Base-by-base conservation (phyloP, 2,113 vertebrate species). In the Myxocyprinus asiaticus region DNA sequence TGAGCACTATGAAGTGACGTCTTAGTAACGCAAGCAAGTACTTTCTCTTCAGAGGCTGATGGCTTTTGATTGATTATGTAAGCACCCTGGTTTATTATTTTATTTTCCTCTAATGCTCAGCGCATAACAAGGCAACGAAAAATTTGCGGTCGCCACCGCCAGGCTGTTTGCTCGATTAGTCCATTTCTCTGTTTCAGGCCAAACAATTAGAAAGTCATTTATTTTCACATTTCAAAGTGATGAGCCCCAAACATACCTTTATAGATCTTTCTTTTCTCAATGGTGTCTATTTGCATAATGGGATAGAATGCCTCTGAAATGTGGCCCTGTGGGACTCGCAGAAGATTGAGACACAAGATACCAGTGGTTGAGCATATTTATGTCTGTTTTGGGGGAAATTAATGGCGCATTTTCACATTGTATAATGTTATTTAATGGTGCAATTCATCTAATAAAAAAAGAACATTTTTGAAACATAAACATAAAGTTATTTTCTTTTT, bases 381-480 rank as follows among this genome's bases (percentile, higher is more conserved):
- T 89, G 92, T 95, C 96, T 98, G 94, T 96, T 98, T 95, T 94
- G 88, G 94, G 91, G 94, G 94, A 97, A 98, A 98, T 98, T 98
- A 98, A 98, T 98, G 96, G 95, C 95, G 97, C 97, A 98, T 98
- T 95, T 98, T 97, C 95, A 91, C 93, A 94, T 95, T 97, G 96
- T 96, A 95, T 97, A 97, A 97, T 97, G 95, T 96, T 95, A 97
- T 98, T 95, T 98, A 98, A 98, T 97, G 97, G 97, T 97, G 96
- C 96, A 96, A 96, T 96, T 95, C 96, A 94, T 97, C 95, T 97
- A 96, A 98, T 98, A 95, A 95, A 94, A 89, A 79, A 53, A 47
- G 89, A 92, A 92, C 93, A 93, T 96, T 94, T 93, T 92, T 93
- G 85, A 66, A 94, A 94, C 92, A 94, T 93, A n/a, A n/a, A n/a